A percentile compares a stretch with the other conserved stretches of the same genome.
phyloP scores from a whole-genome alignment of 1,140 invertebrate genomes.

The Hypothenemus hampei region DNA sequence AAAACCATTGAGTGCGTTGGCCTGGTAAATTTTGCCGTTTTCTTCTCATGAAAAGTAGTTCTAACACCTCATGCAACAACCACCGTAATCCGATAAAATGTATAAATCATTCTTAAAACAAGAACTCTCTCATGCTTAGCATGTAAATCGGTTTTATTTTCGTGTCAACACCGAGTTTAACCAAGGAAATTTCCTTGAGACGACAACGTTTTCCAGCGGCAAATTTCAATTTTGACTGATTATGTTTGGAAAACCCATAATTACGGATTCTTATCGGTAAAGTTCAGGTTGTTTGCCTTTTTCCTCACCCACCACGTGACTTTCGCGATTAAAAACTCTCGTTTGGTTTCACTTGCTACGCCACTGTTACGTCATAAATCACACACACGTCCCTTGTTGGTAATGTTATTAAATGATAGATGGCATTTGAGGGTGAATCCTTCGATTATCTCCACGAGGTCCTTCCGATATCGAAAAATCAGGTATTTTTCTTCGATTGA shows the following conservation, averaged over 20 bases:
- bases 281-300: conserved; percentile 21
- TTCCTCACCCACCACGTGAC: background rate
- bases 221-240: conserved; percentile 29
- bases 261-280: conserved; percentile 24
- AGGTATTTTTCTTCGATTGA: too few relatives aligned
- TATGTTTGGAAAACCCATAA: conserved; percentile 14
- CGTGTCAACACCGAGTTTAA: conserved; percentile 11
- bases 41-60: too few relatives aligned
- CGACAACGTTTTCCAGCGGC: conserved; percentile 3
- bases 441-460: too few relatives aligned
- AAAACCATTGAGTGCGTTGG: too few relatives aligned
- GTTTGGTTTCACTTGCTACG: background rate
- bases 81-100: too few relatives aligned
- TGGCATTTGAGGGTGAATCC: too few relatives aligned
- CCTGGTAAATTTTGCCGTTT: too few relatives aligned
- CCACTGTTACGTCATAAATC: conserved; percentile 3
- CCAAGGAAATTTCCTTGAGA: background rate
- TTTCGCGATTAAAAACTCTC: conserved; percentile 12
- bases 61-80: too few relatives aligned
- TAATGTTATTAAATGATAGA: conserved; percentile 5
- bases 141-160: conserved; percentile 18
- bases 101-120: conserved; percentile 15
- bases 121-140: conserved; percentile 13
- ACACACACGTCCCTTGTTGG: background rate
- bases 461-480: too few relatives aligned